Percentiles rank a stretch among this genome's conserved stretches.
These are phyloP conservation scores for Actinopyga echinites DNA, from an alignment of 53 echinoderm and acorn worm species.

Conservation along the genomic window DNA sequence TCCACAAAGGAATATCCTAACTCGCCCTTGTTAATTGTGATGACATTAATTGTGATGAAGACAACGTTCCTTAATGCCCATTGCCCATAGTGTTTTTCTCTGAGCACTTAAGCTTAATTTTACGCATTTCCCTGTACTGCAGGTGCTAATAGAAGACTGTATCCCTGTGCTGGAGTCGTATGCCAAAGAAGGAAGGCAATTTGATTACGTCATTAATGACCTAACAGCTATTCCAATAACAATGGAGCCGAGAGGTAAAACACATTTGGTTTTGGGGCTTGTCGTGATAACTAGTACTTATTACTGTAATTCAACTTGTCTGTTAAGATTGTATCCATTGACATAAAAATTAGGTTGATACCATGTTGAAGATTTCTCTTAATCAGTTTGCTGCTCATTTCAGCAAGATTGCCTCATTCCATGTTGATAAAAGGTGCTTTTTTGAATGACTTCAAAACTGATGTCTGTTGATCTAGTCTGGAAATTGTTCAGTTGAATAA, in stretches of 20 bases:
- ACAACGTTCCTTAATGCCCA: background rate
- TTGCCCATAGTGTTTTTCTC: background rate
- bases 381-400: too few relatives aligned
- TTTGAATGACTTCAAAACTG: too few relatives aligned
- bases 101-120: background rate
- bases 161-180: constrained; percentile 81
- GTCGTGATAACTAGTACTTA: too few relatives aligned
- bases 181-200: constrained; percentile 75
- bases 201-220: constrained; percentile 99
- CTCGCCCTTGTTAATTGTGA: background rate
- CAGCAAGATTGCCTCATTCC: too few relatives aligned
- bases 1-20: background rate
- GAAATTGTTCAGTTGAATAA: too few relatives aligned
- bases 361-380: too few relatives aligned
- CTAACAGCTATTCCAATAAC: constrained; percentile 97
- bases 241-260: constrained; percentile 78
- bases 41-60: background rate
- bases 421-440: too few relatives aligned
- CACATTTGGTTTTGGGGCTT: too few relatives aligned
- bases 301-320: too few relatives aligned
- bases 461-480: too few relatives aligned
- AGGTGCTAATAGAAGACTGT: constrained; percentile 95
- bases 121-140: background rate
- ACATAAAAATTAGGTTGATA: too few relatives aligned
- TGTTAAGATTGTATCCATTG: too few relatives aligned